These are phyloP conservation scores for Drosophila kurseongensis DNA, from an alignment of 1,140 invertebrate species.

Conservation along the genomic window DNA sequence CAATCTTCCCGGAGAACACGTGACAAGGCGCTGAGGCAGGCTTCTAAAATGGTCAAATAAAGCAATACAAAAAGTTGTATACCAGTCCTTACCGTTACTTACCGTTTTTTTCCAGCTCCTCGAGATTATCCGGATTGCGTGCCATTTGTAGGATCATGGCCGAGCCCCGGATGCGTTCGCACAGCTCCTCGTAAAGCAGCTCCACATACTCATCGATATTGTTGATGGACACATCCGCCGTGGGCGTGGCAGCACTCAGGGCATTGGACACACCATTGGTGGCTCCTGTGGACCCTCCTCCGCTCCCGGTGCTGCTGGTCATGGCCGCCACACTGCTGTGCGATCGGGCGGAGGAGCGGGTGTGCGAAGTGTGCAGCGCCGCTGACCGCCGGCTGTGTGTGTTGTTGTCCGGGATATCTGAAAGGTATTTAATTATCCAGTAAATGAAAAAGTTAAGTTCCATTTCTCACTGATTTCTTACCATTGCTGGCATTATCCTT, in stretches of 20 bases:
- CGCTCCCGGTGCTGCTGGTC: conserved; percentile 34
- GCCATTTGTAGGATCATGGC: conserved; percentile 95
- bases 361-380: conserved; percentile 58
- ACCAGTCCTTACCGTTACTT: conserved; percentile 5
- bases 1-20: conserved; percentile 98
- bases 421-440: background rate
- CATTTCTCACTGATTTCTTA: conserved; percentile 12
- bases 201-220: conserved; percentile 97
- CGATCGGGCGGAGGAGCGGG: conserved; percentile 56
- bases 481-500: conserved; percentile 86
- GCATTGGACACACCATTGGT: conserved; percentile 26
- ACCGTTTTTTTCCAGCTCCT: conserved; percentile 97
- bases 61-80: too few relatives aligned
- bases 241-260: conserved; percentile 33
- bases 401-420: conserved; percentile 78
- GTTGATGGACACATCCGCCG: conserved; percentile 88
- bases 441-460: too few relatives aligned
- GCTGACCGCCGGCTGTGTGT: conserved; percentile 67
- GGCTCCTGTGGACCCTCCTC: conserved; percentile 13
- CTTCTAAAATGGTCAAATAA: conserved; percentile 88
- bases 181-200: conserved; percentile 97
- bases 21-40: conserved; percentile 96
- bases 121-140: conserved; percentile 96
- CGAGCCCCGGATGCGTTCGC: conserved; percentile 97
- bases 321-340: conserved; percentile 52